Base-by-base conservation (phyloP, 2,888 invertebrate genomes). In the Pachydiplax longipennis region DNA sequence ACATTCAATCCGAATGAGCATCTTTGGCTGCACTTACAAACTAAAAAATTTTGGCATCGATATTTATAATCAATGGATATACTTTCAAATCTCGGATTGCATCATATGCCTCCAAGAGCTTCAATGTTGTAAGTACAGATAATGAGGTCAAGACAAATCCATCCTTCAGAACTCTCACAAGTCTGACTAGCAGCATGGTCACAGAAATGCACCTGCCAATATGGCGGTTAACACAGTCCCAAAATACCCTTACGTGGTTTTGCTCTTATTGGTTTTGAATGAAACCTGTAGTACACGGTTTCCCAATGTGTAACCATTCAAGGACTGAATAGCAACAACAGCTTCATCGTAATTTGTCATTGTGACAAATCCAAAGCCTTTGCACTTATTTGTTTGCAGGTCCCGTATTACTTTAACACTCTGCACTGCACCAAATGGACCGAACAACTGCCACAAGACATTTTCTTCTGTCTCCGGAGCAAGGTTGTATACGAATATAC, bases 331-430 rank as follows among this genome's bases (percentile, higher is more conserved):
- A 93, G 99, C 99, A 93, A 98, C 97, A 92, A 98, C 97, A 91
- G 99, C 98, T 95, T 99, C 99, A 93, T 99, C 99, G 94, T 99
- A 99, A 95, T 99, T 98, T 94, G 98, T 98, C 99, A 99, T 99
- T 92, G 99, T 99, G 92, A 99, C 99, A 94, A 99, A 99, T 92
- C 99, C 99, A 94, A 99, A 99, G 92, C 99, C 99, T 95, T 99
- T 99, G 95, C 99, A 99, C 95, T 99, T 99, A 95, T 98, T 98
- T 92, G 98, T 98, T 93, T 98, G 97, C 93, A 98, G 96, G 95
- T 99, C 99, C 93, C 98, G 97, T 94, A 99, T 98, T 93, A 99
- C 98, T 95, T 99, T 99, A 93, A 99, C 99, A 95, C 97, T 98
- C 95, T 99, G 98, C 93, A 99, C 99, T 93, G 99, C 99, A 93